Percentiles rank a stretch among this genome's conserved stretches.
Conservation (phyloP, 2,797 vertebrate species). For the Peromyscus eremicus region DNA sequence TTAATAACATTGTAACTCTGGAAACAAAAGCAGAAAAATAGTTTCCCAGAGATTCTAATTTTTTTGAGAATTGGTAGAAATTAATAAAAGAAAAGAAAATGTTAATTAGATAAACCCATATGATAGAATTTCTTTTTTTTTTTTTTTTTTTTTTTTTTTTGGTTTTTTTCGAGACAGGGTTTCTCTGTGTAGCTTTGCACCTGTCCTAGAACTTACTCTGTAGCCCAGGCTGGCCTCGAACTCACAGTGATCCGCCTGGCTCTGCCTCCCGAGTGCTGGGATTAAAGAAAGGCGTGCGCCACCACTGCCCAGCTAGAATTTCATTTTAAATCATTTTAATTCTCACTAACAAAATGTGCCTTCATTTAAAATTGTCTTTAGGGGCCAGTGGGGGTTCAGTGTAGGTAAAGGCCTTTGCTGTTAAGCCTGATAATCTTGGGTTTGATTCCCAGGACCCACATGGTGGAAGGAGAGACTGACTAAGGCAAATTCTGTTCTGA, state of each 20-base stretch:
- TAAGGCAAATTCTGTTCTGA: neutral
- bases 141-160: too few species aligned
- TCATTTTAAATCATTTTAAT: slow-evolving; percentile 65
- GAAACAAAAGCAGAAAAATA: slow-evolving; percentile 64
- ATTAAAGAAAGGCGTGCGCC: too few species aligned
- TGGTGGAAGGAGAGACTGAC: neutral
- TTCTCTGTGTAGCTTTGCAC: too few species aligned
- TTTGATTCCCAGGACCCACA: neutral
- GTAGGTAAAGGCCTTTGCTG: neutral
- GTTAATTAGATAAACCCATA: slow-evolving; percentile 40
- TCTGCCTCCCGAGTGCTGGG: too few species aligned
- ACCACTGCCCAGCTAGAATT: too few species aligned
- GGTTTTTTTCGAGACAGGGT: too few species aligned
- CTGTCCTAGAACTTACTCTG: too few species aligned
- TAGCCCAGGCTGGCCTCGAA: too few species aligned
- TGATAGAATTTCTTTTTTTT: slow-evolving; percentile 60
- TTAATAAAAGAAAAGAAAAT: slow-evolving; percentile 52
- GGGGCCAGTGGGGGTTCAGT: neutral
- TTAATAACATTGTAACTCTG: slow-evolving; percentile 55
- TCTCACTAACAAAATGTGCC: slow-evolving; percentile 20
- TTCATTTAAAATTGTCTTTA: slow-evolving; percentile 57
- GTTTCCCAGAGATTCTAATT: neutral
- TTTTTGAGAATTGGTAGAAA: slow-evolving; percentile 47
- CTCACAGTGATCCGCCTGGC: too few species aligned
- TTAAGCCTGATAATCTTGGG: neutral